These are phyloP conservation scores for Sebastes vulpes DNA, from an alignment of 2,797 vertebrate genomes.

Conservation along the genomic window DNA sequence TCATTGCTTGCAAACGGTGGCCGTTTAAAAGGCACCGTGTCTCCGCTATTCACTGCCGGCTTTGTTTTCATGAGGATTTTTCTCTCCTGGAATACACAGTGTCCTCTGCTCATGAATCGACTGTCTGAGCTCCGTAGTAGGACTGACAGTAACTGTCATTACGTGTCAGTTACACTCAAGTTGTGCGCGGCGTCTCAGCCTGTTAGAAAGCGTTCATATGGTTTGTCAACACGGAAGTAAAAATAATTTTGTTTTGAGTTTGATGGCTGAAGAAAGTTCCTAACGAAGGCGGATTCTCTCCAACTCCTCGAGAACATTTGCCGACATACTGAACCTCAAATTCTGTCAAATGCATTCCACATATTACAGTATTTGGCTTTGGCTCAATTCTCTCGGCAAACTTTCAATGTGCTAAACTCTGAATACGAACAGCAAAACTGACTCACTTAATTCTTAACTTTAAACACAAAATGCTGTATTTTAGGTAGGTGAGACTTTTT, in stretches of 20 bases:
- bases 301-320: not conserved
- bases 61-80: not conserved
- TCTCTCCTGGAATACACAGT: not conserved
- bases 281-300: not conserved
- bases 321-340: not conserved
- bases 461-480: not conserved
- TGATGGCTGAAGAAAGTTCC: not conserved
- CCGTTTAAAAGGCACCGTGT: not conserved
- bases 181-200: not conserved
- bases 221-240: conserved; percentile 22
- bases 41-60: not conserved
- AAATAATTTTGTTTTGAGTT: not conserved
- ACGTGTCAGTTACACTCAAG: not conserved
- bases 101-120: not conserved
- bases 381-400: not conserved
- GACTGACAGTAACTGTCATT: conserved; percentile 10
- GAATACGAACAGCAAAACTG: not conserved
- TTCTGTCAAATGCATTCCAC: not conserved
- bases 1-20: not conserved
- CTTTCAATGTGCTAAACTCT: not conserved
- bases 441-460: not conserved
- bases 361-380: not conserved
- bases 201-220: conserved; percentile 2
- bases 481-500: not conserved
- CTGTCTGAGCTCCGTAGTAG: not conserved